Evolutionary conservation across 2,113 vertebrate genomes (phyloP).

Genomic region (Rhabdomys dilectus): DNA sequence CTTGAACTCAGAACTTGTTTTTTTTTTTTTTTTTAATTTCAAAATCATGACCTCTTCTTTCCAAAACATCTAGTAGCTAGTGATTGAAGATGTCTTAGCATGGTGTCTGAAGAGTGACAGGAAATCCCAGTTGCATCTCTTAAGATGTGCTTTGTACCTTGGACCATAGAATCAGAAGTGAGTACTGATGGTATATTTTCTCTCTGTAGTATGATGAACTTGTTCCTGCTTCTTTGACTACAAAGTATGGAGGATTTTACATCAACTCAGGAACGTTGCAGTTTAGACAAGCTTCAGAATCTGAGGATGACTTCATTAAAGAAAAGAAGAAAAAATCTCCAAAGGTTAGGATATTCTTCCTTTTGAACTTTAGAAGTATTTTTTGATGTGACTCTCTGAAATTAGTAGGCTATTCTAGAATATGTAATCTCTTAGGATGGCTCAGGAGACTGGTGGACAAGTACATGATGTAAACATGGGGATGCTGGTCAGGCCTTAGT

Average conservation of each 20-base stretch:
- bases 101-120: background rate
- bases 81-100: background rate
- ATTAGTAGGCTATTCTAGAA: conserved; percentile 40
- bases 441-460: conserved; percentile 29
- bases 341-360: conserved; percentile 87
- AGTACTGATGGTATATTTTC: conserved; percentile 31
- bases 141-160: background rate
- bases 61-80: background rate
- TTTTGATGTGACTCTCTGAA: conserved; percentile 4
- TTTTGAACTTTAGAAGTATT: conserved; percentile 52
- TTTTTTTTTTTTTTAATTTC: background rate
- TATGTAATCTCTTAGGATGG: background rate
- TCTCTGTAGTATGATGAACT: conserved; percentile 95
- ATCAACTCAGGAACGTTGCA: conserved; percentile 95
- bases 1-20: background rate
- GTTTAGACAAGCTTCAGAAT: conserved; percentile 93
- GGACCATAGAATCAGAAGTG: background rate
- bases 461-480: background rate
- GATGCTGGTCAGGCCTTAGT: background rate
- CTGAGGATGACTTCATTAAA: conserved; percentile 89
- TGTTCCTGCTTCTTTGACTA: conserved; percentile 95
- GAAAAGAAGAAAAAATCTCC: conserved; percentile 90
- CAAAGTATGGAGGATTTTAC: conserved; percentile 97
- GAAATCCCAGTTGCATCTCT: background rate
- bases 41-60: background rate